phyloP scores from a whole-genome alignment of 1,140 invertebrate species.

The Drosophila chauvacae region DNA sequence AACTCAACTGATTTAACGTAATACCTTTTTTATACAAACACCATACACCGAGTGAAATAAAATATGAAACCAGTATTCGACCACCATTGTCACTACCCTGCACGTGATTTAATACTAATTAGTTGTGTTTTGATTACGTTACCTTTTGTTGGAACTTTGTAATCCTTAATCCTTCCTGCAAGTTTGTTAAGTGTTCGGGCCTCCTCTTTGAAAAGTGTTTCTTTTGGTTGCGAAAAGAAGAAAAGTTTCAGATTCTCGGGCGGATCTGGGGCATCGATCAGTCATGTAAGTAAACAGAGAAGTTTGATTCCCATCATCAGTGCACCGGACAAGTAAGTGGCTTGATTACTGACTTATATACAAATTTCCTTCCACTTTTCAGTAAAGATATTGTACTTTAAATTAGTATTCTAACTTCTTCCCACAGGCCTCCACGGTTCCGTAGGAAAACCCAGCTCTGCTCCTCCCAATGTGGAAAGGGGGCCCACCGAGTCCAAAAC shows the following conservation, averaged over 20 bases:
- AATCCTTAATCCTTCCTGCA: slow-evolving; percentile 35
- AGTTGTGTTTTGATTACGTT: slow-evolving; percentile 37
- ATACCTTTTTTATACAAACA: slow-evolving; percentile 32
- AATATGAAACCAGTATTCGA: slow-evolving; percentile 24
- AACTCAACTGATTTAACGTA: slow-evolving; percentile 21
- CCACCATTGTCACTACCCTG: slow-evolving; percentile 32
- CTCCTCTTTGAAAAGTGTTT: slow-evolving; percentile 37
- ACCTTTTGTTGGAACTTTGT: slow-evolving; percentile 45
- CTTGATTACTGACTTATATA: slow-evolving; percentile 1
- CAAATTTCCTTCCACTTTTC: background rate
- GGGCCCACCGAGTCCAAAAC: background rate
- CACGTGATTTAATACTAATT: slow-evolving; percentile 57
- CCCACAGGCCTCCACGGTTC: slow-evolving; percentile 51
- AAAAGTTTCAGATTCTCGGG: slow-evolving; percentile 60
- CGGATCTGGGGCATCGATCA: slow-evolving; percentile 4
- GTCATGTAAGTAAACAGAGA: slow-evolving; percentile 32
- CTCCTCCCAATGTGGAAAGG: slow-evolving; percentile 54
- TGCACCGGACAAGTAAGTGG: slow-evolving; percentile 50
- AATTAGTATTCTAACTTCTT: slow-evolving; percentile 13
- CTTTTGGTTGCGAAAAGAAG: slow-evolving; percentile 74
- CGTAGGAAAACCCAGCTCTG: slow-evolving; percentile 43
- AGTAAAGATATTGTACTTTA: too few relatives aligned
- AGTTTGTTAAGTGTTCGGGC: slow-evolving; percentile 52
- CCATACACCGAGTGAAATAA: slow-evolving; percentile 42
- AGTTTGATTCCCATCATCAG: background rate